Base-by-base conservation (phyloP, 1,140 invertebrate species). In the Diploscapter pachys region DNA sequence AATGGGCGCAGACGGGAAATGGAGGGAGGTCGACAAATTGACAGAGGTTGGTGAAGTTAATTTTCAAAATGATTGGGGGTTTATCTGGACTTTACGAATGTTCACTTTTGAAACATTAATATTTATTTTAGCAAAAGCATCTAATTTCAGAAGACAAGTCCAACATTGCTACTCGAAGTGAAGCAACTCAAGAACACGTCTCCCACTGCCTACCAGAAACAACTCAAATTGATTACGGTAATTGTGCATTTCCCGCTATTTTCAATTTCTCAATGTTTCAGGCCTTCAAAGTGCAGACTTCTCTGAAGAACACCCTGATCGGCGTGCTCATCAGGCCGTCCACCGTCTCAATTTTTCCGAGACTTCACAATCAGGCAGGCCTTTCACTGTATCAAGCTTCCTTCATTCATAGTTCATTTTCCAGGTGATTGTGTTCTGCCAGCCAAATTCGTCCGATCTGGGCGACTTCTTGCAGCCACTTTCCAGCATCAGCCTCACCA, bases 381-480 rank as follows among this genome's bases (percentile, higher is more conserved):
- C 13, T 59, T 9, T 13, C 57, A 9, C 9, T 59, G 8, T 9
- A 9, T 31, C 31, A 65, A n/a, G 67, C 65, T 63, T 69, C 62
- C 67, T 63, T 31, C 8, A 8, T 8, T 69, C n/a, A 5, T 48
- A 70, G n/a, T 9, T 56, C 48, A 70, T 67, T 52, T 61, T 77
- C 54, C 57, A 78, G 76, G 76, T 78, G 3, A 59, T 78, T 48
- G 49, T 78, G 5, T 78, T 78, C 76, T 66, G 64, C 51, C 76
- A 78, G 63, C 76, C 76, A 5, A 78, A 78, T 55, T 70, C 66
- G 3, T 78, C 76, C 8, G 76, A 78, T 55, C 77, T 78, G 51
- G 77, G 77, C 4, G 52, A 57, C 8, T 68, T 78, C n/a, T 54
- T 78, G 48, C 73, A 77, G 50, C 77, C 77, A 5, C 51, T 50